These are phyloP conservation scores for Sciurus vulgaris DNA, from an alignment of 2,797 vertebrate species.

Conservation along the genomic window DNA sequence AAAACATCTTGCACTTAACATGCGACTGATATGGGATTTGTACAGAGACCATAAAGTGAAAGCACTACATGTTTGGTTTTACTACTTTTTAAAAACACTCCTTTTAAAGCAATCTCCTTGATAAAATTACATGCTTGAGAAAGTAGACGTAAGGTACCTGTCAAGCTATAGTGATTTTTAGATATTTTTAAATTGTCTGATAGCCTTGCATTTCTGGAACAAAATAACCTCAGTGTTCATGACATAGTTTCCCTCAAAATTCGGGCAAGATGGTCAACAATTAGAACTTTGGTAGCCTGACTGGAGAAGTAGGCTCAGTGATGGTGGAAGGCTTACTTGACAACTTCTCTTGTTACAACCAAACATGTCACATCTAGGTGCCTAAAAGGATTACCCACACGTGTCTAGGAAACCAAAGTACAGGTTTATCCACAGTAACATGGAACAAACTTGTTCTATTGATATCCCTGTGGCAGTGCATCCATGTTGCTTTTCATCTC, in stretches of 20 bases:
- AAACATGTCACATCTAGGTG: background rate
- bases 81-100: background rate
- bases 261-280: background rate
- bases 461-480: background rate
- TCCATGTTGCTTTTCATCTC: background rate
- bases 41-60: background rate
- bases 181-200: background rate
- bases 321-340: background rate
- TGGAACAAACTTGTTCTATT: rapidly evolving
- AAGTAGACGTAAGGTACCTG: background rate
- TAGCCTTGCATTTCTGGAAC: background rate
- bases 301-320: background rate
- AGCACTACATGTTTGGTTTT: background rate
- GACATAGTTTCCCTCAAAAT: background rate
- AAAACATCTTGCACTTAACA: background rate
- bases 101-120: background rate
- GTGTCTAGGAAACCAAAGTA: background rate
- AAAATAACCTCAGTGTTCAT: background rate
- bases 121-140: background rate
- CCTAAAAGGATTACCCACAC: background rate
- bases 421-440: background rate
- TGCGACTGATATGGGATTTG: background rate
- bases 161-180: background rate
- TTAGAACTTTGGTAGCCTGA: background rate
- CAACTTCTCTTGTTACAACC: background rate